These are phyloP conservation scores for Matsumurasca onukii DNA, from an alignment of 1,140 invertebrate species.

Conservation along the genomic window DNA sequence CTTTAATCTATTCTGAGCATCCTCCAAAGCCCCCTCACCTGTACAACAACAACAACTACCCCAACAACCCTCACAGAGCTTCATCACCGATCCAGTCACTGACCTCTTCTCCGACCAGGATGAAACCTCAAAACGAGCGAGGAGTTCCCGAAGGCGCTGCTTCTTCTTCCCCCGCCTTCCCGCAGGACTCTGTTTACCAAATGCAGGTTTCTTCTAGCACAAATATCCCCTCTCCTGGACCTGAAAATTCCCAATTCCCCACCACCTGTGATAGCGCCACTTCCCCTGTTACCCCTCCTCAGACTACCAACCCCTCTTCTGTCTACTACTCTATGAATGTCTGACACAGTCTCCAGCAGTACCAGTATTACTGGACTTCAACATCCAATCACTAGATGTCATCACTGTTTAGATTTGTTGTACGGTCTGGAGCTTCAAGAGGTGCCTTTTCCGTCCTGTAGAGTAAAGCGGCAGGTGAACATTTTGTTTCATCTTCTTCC, in stretches of 20 bases:
- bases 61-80: slow-evolving; percentile 17
- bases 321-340: slow-evolving; percentile 54
- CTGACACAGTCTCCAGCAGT: slow-evolving; percentile 45
- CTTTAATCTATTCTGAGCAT: slow-evolving; percentile 31
- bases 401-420: slow-evolving; percentile 22
- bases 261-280: slow-evolving; percentile 18
- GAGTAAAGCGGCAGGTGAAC: neutral
- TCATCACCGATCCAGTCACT: slow-evolving; percentile 43
- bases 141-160: slow-evolving; percentile 48
- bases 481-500: neutral
- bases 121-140: slow-evolving; percentile 43
- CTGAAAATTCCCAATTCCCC: neutral
- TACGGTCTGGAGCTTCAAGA: neutral
- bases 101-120: slow-evolving; percentile 48
- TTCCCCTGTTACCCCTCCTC: slow-evolving; percentile 21
- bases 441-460: neutral
- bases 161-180: slow-evolving; percentile 45
- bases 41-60: slow-evolving; percentile 28
- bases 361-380: slow-evolving; percentile 28
- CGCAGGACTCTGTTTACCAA: slow-evolving; percentile 30
- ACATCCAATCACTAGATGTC: neutral
- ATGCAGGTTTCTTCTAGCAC: slow-evolving; percentile 30
- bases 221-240: slow-evolving; percentile 22
- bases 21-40: slow-evolving; percentile 23
- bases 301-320: slow-evolving; percentile 45